Conservation (phyloP, 2,797 vertebrate genomes). For the Spinus pinus region DNA sequence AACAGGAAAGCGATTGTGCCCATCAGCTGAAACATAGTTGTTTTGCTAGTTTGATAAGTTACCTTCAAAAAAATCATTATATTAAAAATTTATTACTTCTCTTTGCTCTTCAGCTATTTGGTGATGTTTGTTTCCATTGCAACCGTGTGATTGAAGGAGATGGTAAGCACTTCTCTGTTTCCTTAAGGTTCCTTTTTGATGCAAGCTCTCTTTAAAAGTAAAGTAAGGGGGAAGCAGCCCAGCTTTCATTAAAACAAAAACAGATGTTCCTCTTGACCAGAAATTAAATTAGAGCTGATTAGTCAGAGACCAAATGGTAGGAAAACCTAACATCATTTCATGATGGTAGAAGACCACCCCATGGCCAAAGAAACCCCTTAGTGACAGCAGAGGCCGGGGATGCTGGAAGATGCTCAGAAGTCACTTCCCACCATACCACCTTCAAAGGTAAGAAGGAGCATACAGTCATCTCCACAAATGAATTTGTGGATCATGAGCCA, state of each 20-base stretch:
- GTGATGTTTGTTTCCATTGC: conserved; percentile 97
- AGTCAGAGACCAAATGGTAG: neutral
- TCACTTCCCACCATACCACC: neutral
- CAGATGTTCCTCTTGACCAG: neutral
- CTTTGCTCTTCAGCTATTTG: conserved; percentile 84
- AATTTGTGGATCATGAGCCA: neutral
- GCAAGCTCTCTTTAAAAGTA: neutral
- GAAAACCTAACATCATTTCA: neutral
- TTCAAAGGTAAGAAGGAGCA: neutral
- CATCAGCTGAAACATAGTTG: neutral
- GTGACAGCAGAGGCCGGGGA: neutral
- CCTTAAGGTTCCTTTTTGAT: neutral
- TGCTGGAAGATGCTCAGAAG: neutral
- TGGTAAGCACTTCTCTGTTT: conserved; percentile 76
- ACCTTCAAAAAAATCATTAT: neutral
- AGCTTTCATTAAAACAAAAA: neutral
- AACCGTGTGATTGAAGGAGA: conserved; percentile 97
- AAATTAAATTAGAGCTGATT: neutral
- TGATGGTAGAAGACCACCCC: neutral
- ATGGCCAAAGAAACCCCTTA: neutral
- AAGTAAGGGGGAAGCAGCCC: neutral
- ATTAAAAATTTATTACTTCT: neutral
- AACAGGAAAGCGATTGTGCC: neutral
- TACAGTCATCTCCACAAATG: neutral
- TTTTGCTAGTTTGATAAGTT: neutral